A percentile compares a stretch with the other conserved stretches of the same genome.
phyloP scores from a whole-genome alignment of 2,797 vertebrate genomes.

The Malacoraja senta region DNA sequence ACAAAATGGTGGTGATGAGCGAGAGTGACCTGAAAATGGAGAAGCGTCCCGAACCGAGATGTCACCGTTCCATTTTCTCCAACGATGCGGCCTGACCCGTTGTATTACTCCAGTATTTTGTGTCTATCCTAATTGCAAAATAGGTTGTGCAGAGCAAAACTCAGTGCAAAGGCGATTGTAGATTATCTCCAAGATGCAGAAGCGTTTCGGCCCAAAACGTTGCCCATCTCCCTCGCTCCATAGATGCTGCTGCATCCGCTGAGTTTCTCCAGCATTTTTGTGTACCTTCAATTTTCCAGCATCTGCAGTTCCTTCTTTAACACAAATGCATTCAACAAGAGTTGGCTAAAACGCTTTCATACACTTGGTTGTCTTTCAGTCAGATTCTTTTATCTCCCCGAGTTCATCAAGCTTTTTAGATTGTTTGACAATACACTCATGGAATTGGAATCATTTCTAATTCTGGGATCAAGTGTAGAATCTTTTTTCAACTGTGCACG shows the following conservation, averaged over 20 bases:
- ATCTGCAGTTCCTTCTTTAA: too few relatives aligned
- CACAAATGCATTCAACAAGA: neutral
- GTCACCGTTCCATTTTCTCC: too few relatives aligned
- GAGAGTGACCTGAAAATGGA: too few relatives aligned
- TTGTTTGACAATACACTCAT: neutral
- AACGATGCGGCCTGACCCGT: too few relatives aligned
- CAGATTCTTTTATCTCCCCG: neutral
- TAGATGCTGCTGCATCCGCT: too few relatives aligned
- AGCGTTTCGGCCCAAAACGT: too few relatives aligned
- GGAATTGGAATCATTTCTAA: neutral
- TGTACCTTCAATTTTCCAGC: too few relatives aligned
- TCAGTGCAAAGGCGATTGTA: neutral
- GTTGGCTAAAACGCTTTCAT: neutral
- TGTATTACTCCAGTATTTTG: too few relatives aligned
- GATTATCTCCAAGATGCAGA: neutral
- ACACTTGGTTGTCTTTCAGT: neutral
- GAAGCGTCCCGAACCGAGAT: too few relatives aligned
- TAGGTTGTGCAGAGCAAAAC: neutral
- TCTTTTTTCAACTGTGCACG: neutral
- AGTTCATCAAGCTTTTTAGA: neutral
- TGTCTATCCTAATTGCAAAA: neutral
- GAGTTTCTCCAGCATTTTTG: too few relatives aligned
- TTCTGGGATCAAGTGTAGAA: neutral
- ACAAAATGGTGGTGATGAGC: too few relatives aligned
- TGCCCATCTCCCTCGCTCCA: too few relatives aligned